phyloP scores from a whole-genome alignment of 2,888 invertebrate species.

The Lasioglossum zephyrum region DNA sequence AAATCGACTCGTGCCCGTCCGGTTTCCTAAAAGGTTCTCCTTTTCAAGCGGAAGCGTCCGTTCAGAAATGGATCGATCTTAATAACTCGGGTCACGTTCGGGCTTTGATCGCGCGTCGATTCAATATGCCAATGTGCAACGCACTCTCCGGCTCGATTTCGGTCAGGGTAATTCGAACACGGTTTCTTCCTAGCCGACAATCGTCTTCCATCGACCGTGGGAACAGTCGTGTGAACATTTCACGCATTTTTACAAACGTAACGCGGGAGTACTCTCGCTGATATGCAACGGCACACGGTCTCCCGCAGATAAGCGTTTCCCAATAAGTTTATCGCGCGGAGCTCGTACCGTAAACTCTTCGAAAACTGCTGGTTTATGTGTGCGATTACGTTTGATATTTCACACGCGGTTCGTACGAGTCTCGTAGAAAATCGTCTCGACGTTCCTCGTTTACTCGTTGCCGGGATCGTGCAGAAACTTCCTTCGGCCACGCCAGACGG shows the following conservation, averaged over 20 bases:
- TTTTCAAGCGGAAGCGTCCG: neutral
- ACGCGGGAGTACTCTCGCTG: neutral
- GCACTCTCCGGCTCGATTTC: constrained; percentile 36
- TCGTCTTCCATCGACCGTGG: constrained; percentile 46
- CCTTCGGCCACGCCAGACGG: constrained; percentile 34
- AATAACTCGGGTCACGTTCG: neutral
- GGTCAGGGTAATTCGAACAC: constrained; percentile 66
- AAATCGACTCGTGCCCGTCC: constrained; percentile 30
- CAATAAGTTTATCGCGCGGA: neutral
- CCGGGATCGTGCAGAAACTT: constrained; percentile 9
- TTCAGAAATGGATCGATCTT: constrained; percentile 23
- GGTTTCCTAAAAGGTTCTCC: constrained; percentile 20
- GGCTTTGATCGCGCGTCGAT: neutral
- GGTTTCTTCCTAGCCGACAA: constrained; percentile 38
- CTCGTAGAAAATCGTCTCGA: neutral
- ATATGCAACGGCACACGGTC: neutral
- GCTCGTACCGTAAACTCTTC: neutral
- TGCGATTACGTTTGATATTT: neutral
- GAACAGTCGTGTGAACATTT: constrained; percentile 47
- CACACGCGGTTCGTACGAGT: neutral
- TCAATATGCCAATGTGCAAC: constrained; percentile 30
- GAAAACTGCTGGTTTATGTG: neutral
- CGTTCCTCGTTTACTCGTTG: neutral
- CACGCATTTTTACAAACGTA: neutral
- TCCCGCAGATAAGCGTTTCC: neutral